Conservation (phyloP, 2,797 vertebrate species). For the Chelmon rostratus region DNA sequence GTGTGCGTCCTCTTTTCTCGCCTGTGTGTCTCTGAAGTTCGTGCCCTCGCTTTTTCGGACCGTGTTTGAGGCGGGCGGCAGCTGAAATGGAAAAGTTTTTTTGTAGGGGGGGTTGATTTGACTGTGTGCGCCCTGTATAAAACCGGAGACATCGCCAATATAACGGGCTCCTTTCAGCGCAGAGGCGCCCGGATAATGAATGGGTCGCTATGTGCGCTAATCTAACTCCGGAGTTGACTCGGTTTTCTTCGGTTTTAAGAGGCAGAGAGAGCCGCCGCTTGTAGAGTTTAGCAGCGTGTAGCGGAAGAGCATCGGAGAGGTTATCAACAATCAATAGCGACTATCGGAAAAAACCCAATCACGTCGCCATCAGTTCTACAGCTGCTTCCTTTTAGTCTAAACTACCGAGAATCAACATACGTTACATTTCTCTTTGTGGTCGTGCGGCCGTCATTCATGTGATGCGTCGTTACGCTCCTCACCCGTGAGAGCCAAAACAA, state of each 20-base stretch:
- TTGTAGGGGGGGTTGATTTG: constrained; percentile 23
- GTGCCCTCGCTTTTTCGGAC: constrained; percentile 26
- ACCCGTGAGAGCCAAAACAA: constrained; percentile 70
- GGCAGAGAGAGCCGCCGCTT: constrained; percentile 26
- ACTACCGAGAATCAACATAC: background rate
- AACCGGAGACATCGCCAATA: constrained; percentile 71
- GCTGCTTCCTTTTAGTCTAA: background rate
- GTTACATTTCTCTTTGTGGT: constrained; percentile 16
- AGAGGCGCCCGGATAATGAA: constrained; percentile 76
- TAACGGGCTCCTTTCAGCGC: constrained; percentile 81
- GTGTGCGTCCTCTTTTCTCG: background rate
- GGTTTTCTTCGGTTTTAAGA: constrained; percentile 44
- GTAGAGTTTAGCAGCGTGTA: background rate
- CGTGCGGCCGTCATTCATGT: constrained; percentile 37
- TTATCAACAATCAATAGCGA: background rate
- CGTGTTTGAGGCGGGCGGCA: constrained; percentile 20
- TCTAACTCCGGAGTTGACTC: constrained; percentile 58
- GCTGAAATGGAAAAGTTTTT: constrained; percentile 75
- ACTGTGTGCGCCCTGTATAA: constrained; percentile 40
- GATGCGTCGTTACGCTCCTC: constrained; percentile 42
- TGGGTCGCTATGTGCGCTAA: constrained; percentile 78
- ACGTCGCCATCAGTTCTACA: background rate
- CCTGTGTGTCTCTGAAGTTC: constrained; percentile 44
- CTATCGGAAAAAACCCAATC: background rate
- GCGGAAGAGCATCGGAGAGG: background rate